phyloP scores from a whole-genome alignment of 2,113 vertebrate species.

The Recurvirostra avosetta region DNA sequence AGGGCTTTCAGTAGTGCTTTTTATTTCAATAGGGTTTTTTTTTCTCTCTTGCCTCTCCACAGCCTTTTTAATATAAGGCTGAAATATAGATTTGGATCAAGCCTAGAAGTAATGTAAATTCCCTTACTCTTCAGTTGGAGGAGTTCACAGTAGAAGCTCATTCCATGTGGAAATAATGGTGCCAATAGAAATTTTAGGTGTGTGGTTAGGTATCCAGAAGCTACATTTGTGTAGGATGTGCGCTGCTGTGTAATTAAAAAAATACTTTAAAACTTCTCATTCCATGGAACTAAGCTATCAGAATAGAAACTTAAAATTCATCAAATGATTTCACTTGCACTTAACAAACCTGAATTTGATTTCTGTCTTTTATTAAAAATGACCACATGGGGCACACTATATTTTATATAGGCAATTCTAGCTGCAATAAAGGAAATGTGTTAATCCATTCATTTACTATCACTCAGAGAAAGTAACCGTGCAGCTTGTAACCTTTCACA shows the following conservation, averaged over 20 bases:
- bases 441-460: conserved; percentile 24
- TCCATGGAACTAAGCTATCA: background rate
- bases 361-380: conserved; percentile 54
- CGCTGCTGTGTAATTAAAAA: background rate
- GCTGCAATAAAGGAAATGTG: conserved; percentile 44
- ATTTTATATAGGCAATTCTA: conserved; percentile 60
- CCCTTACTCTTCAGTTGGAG: background rate
- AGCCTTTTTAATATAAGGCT: background rate
- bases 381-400: conserved; percentile 45
- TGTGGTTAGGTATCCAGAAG: background rate
- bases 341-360: conserved; percentile 10
- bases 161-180: background rate
- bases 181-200: background rate
- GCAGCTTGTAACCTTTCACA: conserved; percentile 15
- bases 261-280: background rate
- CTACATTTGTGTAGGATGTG: background rate
- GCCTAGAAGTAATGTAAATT: background rate
- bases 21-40: background rate
- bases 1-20: background rate
- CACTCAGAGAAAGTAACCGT: conserved; percentile 26
- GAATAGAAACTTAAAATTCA: background rate
- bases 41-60: background rate
- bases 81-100: background rate
- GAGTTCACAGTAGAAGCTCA: background rate
- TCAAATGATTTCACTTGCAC: background rate